phyloP scores from a whole-genome alignment of 2,888 invertebrate species.

The Scotopteryx bipunctaria region DNA sequence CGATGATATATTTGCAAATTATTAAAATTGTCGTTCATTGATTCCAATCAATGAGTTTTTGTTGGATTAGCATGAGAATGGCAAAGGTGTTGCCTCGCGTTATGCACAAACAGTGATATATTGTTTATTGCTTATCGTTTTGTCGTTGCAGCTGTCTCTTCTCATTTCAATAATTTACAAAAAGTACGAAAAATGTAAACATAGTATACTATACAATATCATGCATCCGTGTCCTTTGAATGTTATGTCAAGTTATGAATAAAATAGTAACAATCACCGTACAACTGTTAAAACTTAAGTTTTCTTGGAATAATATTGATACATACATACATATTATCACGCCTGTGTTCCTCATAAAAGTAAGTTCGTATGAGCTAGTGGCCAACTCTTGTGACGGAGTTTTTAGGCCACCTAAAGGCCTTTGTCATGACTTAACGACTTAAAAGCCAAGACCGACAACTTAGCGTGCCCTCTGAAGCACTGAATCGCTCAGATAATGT shows the following conservation, averaged over 20 bases:
- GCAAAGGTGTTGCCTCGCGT: slow-evolving; percentile 45
- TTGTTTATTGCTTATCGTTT: slow-evolving; percentile 44
- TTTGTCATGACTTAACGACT: too few species aligned
- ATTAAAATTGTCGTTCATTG: slow-evolving; percentile 64
- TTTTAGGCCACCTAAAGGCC: too few species aligned
- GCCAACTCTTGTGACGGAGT: too few species aligned
- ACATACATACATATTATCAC: too few species aligned
- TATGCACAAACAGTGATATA: slow-evolving; percentile 45
- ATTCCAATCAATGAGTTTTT: slow-evolving; percentile 64
- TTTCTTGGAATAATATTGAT: too few species aligned
- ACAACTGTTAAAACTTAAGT: slow-evolving; percentile 9
- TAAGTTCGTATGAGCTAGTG: too few species aligned
- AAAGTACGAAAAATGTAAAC: slow-evolving; percentile 13
- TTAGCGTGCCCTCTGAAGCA: too few species aligned
- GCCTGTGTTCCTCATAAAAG: too few species aligned
- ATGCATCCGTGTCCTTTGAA: slow-evolving; percentile 5
- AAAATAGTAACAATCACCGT: too few species aligned
- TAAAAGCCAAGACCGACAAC: too few species aligned
- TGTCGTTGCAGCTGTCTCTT: slow-evolving; percentile 43
- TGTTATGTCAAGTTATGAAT: slow-evolving; percentile 4
- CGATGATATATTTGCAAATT: slow-evolving; percentile 69
- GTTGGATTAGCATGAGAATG: slow-evolving; percentile 69
- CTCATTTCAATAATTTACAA: slow-evolving; percentile 29
- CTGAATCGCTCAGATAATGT: too few species aligned
- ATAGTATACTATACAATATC: slow-evolving; percentile 1